Conservation (phyloP, 2,113 vertebrate species). For the Myotis brandtii region DNA sequence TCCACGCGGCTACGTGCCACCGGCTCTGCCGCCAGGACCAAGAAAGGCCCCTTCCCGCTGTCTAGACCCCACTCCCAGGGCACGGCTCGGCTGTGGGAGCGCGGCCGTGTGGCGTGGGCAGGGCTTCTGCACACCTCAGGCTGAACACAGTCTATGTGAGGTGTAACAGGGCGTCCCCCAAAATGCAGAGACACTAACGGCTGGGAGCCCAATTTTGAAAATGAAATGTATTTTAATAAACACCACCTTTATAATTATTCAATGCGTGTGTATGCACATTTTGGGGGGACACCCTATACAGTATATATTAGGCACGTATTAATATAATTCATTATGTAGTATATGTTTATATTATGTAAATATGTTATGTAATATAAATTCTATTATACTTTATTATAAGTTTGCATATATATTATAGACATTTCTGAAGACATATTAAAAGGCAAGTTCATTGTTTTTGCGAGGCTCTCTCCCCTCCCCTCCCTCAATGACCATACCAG, state of each 20-base stretch:
- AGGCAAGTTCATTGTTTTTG: not conserved
- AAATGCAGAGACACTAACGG: too few species aligned
- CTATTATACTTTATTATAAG: not conserved
- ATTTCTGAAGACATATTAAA: not conserved
- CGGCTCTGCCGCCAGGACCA: accelerated
- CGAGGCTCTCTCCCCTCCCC: not conserved
- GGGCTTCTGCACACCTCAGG: not conserved
- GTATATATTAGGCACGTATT: not conserved
- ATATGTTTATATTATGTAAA: not conserved
- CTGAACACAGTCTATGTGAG: not conserved
- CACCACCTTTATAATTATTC: too few species aligned
- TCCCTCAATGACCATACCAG: too few species aligned
- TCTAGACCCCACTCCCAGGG: not conserved
- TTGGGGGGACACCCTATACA: too few species aligned
- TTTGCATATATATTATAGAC: not conserved
- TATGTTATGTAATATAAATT: not conserved
- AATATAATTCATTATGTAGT: not conserved
- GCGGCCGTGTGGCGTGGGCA: not conserved
- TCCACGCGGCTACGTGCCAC: not conserved
- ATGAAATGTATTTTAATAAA: too few species aligned
- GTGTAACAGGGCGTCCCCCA: too few species aligned
- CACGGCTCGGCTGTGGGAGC: not conserved
- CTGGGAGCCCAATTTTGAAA: too few species aligned
- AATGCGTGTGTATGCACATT: too few species aligned
- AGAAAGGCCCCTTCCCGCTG: not conserved